These are phyloP conservation scores for Lateolabrax maculatus DNA, from an alignment of 2,797 vertebrate species.

Conservation along the genomic window DNA sequence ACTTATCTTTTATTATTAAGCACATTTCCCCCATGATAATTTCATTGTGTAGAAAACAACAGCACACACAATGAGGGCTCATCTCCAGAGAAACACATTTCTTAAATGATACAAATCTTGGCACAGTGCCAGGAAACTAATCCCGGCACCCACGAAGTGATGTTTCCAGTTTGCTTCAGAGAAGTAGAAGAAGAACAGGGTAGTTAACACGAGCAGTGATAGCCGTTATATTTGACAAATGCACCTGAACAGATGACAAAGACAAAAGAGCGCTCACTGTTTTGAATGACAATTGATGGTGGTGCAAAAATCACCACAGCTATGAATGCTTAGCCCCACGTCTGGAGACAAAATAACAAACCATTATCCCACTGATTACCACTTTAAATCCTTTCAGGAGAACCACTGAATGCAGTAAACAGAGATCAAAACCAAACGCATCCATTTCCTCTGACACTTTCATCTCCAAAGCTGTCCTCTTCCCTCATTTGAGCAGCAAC, in stretches of 20 bases:
- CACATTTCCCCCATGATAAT: neutral
- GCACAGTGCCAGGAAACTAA: neutral
- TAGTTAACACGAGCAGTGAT: conserved; percentile 16
- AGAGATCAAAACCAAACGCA: conserved; percentile 66
- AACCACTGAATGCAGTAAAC: conserved; percentile 51
- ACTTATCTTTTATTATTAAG: conserved; percentile 14
- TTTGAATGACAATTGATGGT: conserved; percentile 55
- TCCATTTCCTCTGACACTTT: conserved; percentile 58
- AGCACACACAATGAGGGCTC: conserved; percentile 31
- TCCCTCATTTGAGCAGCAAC: conserved; percentile 48
- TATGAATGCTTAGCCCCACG: conserved; percentile 7
- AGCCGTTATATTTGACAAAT: conserved; percentile 3
- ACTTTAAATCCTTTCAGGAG: conserved; percentile 64
- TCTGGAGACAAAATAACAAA: conserved; percentile 54
- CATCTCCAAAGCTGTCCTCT: conserved; percentile 47
- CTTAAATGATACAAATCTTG: conserved; percentile 24
- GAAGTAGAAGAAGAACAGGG: neutral
- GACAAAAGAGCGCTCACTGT: neutral
- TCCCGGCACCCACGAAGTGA: neutral
- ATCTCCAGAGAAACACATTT: conserved; percentile 25
- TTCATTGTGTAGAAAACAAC: conserved; percentile 36
- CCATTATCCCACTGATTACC: conserved; percentile 66
- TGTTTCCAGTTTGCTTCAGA: conserved; percentile 2
- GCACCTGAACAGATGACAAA: conserved; percentile 24
- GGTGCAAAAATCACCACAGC: conserved; percentile 44